These are phyloP conservation scores for Embidobia sp. DNA, from an alignment of 2,888 invertebrate genomes.

Conservation along the genomic window DNA sequence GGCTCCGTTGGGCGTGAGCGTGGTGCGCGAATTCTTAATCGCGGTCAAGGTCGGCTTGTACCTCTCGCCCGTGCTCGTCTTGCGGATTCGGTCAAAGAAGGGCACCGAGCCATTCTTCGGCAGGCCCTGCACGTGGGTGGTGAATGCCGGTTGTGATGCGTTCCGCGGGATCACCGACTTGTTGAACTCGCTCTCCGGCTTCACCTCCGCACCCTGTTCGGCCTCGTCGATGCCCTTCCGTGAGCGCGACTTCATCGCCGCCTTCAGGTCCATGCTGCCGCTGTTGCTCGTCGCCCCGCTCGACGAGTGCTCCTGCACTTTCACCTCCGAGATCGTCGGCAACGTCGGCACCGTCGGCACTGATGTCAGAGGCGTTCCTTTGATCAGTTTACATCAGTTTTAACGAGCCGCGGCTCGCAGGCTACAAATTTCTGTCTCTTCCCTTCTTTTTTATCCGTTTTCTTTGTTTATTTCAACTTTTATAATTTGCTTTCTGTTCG, in stretches of 20 bases:
- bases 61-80: conserved; percentile 91
- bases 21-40: conserved; percentile 89
- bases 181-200: conserved; percentile 78
- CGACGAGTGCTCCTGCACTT: conserved; percentile 85
- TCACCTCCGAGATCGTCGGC: conserved; percentile 94
- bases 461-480: neutral
- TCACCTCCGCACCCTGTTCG: conserved; percentile 12
- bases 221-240: conserved; percentile 80
- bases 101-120: conserved; percentile 96
- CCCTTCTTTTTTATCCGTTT: neutral
- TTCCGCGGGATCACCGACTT: conserved; percentile 88
- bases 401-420: conserved; percentile 41
- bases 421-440: conserved; percentile 17
- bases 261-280: conserved; percentile 80
- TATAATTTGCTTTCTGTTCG: too few relatives aligned
- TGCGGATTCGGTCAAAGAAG: conserved; percentile 92
- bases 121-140: conserved; percentile 87
- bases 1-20: too few relatives aligned
- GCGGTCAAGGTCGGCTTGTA: conserved; percentile 92
- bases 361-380: conserved; percentile 87
- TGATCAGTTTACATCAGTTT: conserved; percentile 71
- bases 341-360: conserved; percentile 92
- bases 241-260: conserved; percentile 75
- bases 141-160: conserved; percentile 93
- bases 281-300: conserved; percentile 83